Base-by-base conservation (phyloP, 1,140 invertebrate genomes). In the Cydia strobilella region DNA sequence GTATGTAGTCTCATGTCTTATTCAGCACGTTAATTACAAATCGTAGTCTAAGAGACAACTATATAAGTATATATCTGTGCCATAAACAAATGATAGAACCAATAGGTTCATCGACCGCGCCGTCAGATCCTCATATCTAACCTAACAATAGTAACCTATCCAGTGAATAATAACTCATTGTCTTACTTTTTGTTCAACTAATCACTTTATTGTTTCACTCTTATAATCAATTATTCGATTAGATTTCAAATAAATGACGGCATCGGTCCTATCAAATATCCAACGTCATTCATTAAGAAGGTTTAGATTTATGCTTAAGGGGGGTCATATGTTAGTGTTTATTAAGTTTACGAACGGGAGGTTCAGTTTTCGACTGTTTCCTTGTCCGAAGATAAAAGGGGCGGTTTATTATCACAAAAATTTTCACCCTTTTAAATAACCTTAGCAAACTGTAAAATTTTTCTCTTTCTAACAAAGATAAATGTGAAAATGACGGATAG, bases 221-320 rank as follows among this genome's bases (percentile, higher is more conserved):
- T 82, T 84, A 84, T 88, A 91, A 91, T 90, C 88, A 91, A 91
- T 91, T 90, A 91, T 84, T 91, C 86, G 86, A 89, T 90, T 89
- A 87, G 83, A 82, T 90, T 90, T 86, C 85, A 80, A 85, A 86
- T 88, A 86, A 86, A 86, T 81, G 88, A 85, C 86, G 80, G 82
- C 80, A 79, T 78, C 81, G 78, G 75, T 85, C 85, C 73, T 84
- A 86, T 88, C 82, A 74, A 82, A 87, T 87, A 84, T 80, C 80
- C 78, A 66, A 76, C 75, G 82, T 86, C 82, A 86, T 87, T 88
- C 83, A 87, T 91, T 89, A 86, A 75, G n/a, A 74, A 75, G 81
- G 80, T 82, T 79, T 82, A 80, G 75, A 76, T 78, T 83, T 78
- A 80, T 77, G 73, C 78, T 76, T 66, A 71, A 59, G 51, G 72